A percentile compares a stretch with the other conserved stretches of the same genome.
These are phyloP conservation scores for Ictidomys tridecemlineatus DNA, from an alignment of 2,113 vertebrate genomes.

Conservation along the genomic window DNA sequence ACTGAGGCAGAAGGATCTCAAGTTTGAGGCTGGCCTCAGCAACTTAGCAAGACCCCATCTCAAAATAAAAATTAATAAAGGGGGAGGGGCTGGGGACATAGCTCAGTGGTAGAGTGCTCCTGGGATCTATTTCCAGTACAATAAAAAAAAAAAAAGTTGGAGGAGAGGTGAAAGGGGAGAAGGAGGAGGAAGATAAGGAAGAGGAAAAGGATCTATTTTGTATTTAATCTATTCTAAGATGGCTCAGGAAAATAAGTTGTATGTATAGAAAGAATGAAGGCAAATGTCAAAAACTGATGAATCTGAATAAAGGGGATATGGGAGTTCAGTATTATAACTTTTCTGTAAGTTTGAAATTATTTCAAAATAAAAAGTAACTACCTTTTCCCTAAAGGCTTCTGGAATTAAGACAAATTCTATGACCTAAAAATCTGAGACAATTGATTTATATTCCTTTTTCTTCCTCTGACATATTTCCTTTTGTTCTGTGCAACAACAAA, in stretches of 20 bases:
- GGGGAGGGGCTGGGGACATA: too few relatives aligned
- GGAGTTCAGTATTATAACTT: background rate
- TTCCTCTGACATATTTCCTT: constrained; percentile 37
- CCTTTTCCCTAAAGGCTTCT: background rate
- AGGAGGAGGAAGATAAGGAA: too few relatives aligned
- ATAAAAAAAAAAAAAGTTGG: too few relatives aligned
- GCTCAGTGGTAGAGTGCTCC: too few relatives aligned
- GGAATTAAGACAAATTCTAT: background rate
- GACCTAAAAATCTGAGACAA: background rate
- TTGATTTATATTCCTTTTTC: background rate
- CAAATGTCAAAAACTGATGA: constrained; percentile 5
- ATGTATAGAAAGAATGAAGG: background rate
- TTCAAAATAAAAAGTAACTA: constrained; percentile 34
- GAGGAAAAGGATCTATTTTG: background rate
- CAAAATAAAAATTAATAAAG: too few relatives aligned
- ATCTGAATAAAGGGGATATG: background rate
- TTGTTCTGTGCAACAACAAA: background rate
- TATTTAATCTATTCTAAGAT: constrained; percentile 16
- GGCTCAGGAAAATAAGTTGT: background rate
- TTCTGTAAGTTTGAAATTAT: constrained; percentile 30
- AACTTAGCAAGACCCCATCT: too few relatives aligned
- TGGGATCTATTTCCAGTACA: too few relatives aligned
- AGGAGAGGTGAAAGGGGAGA: too few relatives aligned
- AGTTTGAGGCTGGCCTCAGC: too few relatives aligned
- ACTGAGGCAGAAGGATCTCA: too few relatives aligned